Evolutionary conservation across 2,113 vertebrate genomes (phyloP), one percentile per base, ranked within the genome.

Genomic region (Lampris megalopsis): DNA sequence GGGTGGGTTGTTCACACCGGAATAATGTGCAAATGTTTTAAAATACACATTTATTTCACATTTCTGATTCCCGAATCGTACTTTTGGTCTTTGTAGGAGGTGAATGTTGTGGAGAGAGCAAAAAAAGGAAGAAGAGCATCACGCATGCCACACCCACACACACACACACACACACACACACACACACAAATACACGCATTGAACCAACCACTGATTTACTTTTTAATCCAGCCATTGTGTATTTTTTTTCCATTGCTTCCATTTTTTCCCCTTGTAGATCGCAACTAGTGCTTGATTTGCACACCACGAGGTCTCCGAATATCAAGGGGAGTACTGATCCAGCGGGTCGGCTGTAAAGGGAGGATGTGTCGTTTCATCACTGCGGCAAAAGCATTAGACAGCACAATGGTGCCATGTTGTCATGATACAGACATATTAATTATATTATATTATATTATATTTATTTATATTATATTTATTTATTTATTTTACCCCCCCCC

Each of bases 201-300:
- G 67, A 82, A 54, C 50, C 42, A 1, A 38, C 6, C 63, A 68
- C 49, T 63, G 45, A 89, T 88, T 89, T 88, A 84, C 77, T 87
- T 85, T 79, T 88, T 81, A 85, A 90, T 87, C 68, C 59, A 80
- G 58, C 71, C 63, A 54, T 73, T 71, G 60, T 66, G 5, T 59
- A 57, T 89, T 76, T 77, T 69, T 87, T 77, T 69, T 87, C 79
- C 79, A 68, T 62, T 3, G 63, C 65, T 73, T 71, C 68, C 58
- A 80, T 71, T 81, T 82, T 85, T 79, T 80, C 86, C 84, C 67
- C 24, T 24, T 24, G 24, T 24, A 24, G 24, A 24, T 24, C 24
- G 24, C 24, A 24, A 0, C 24, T 24, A 24, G 24, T 24, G 24
- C 24, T 24, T 24, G 24, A 24, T 24, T 24, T 24, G 24, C 24